These are phyloP conservation scores for Natrix natrix DNA, from an alignment of 2,797 vertebrate species.

Conservation along the genomic window DNA sequence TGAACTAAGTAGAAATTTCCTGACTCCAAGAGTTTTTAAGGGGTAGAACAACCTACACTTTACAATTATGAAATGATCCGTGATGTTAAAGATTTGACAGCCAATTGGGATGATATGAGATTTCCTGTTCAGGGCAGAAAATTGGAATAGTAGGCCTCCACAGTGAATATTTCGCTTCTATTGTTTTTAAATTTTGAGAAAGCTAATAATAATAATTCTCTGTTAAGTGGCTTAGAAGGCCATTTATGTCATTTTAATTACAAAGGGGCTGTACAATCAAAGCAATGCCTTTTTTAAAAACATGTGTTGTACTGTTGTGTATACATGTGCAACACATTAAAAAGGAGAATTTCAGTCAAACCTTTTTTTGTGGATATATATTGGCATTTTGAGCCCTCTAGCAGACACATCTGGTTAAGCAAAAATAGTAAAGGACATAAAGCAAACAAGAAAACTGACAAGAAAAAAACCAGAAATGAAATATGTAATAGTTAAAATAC, in stretches of 20 bases:
- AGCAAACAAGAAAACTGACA: background rate
- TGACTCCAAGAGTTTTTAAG: background rate
- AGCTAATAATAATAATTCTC: background rate
- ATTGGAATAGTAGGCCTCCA: background rate
- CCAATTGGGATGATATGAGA: background rate
- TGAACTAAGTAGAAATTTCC: background rate
- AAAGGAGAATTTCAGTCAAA: background rate
- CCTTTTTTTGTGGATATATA: background rate
- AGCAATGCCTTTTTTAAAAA: background rate
- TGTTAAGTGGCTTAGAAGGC: background rate
- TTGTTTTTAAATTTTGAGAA: background rate
- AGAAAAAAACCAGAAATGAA: background rate
- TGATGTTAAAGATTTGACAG: background rate
- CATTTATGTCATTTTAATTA: background rate
- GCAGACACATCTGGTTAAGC: background rate
- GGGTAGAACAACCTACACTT: background rate
- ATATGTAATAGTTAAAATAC: background rate
- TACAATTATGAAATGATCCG: background rate
- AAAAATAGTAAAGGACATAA: background rate
- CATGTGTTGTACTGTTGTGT: background rate
- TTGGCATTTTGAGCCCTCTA: background rate
- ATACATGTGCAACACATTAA: background rate
- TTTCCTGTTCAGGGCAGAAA: background rate
- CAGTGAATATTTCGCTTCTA: background rate
- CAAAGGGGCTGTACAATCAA: background rate